A percentile compares a stretch with the other conserved stretches of the same genome.
phyloP scores from a whole-genome alignment of 2,888 invertebrate genomes.

The Alviniconcha strummeri region DNA sequence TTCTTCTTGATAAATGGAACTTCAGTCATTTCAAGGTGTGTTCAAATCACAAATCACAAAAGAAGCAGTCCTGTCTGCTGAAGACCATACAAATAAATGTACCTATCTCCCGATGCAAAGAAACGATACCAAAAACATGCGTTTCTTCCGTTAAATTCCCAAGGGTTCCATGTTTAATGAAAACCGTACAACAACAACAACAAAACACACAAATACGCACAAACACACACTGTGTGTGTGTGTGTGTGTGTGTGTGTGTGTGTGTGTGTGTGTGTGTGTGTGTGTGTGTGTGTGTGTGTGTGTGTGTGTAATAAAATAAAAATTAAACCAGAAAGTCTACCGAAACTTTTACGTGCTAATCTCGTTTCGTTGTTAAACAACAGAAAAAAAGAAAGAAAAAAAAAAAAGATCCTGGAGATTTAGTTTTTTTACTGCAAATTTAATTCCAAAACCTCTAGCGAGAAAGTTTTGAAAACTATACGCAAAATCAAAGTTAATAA shows the following conservation, averaged over 20 bases:
- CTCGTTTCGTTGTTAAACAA: not conserved
- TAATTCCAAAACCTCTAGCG: too few species aligned
- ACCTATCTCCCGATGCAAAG: not conserved
- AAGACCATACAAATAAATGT: too few species aligned
- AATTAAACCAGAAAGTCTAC: too few species aligned
- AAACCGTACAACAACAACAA: not conserved
- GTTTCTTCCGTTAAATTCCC: not conserved
- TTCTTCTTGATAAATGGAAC: too few species aligned
- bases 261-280: not conserved
- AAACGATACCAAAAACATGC: not conserved
- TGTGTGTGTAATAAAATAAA: not conserved
- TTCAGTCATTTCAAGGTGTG: too few species aligned
- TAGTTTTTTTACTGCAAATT: not conserved
- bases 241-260: not conserved
- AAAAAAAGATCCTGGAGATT: not conserved
- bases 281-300: not conserved
- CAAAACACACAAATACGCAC: not conserved
- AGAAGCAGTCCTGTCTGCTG: too few species aligned
- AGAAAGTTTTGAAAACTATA: too few species aligned
- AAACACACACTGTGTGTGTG: not conserved
- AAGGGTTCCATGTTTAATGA: not conserved
- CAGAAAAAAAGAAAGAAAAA: not conserved
- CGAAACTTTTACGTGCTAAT: too few species aligned
- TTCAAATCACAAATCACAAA: too few species aligned
- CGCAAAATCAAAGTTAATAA: too few species aligned